Base-by-base conservation (phyloP, 2,888 invertebrate species). In the Acronicta psi region DNA sequence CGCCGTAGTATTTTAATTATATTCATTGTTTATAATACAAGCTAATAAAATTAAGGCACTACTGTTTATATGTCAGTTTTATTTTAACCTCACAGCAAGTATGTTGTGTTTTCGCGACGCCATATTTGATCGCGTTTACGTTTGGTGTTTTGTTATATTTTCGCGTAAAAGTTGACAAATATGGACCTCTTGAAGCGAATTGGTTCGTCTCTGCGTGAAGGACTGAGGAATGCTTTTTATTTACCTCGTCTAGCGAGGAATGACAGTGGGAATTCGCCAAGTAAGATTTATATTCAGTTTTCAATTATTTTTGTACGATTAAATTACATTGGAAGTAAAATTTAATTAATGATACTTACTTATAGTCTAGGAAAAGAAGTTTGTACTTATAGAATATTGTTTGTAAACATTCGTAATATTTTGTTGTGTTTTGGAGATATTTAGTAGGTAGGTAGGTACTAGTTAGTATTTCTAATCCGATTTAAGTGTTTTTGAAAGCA, bases 21-120 rank as follows among this genome's bases (percentile, higher is more conserved):
- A 82, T 82, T 79, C 79, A 63, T 72, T 75, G 45, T 76, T 64
- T 70, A 73, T 62, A 68, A 62, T 78, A 73, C 75, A 72, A 70
- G 72, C 69, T 61, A 73, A 80, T 79, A 81, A 81, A 82, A 79
- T 77, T 77, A 71, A 76, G 54, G 75, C 61, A 59, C 52, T 67
- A 51, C 46, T 58, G 54, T 79, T 69, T 77, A 75, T 74, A 73
- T 76, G 61, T 77, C 85, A 89, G 88, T 90, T 74, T 77, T 73
- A 73, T 80, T 76, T 79, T 65, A 59, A 73, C 74, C 69, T 76
- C 80, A 69, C 68, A 46, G 75, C 77, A 80, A 85, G 80, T 70
- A 88, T 89, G 89, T 77, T 86, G 89, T 80, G 85, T 85, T 68
- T 76, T 52, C 50, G 70, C 57, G 56, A 52, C 52, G 65, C 50